Conservation (phyloP, 2,888 invertebrate genomes). For the Drosophila ezoana region DNA sequence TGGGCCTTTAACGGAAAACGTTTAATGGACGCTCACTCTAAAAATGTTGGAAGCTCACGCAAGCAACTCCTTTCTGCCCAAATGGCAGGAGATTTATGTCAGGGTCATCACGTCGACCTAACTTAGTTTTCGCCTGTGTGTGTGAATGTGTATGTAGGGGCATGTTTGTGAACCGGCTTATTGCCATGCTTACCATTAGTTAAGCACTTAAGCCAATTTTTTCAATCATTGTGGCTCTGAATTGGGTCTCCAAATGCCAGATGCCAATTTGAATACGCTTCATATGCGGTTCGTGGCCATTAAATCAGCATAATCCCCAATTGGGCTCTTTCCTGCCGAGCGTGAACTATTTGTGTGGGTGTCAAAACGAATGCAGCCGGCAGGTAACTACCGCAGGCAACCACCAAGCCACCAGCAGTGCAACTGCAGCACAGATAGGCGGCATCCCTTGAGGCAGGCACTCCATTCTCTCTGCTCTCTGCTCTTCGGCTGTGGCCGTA, state of each 20-base stretch:
- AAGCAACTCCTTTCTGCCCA: slow-evolving; percentile 25
- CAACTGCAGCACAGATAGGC: slow-evolving; percentile 17
- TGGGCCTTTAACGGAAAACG: slow-evolving; percentile 34
- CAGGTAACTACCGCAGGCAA: slow-evolving; percentile 17
- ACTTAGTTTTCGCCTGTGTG: slow-evolving; percentile 1
- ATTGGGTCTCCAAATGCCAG: slow-evolving; percentile 9
- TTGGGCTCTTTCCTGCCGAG: slow-evolving; percentile 8
- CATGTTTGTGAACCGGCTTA: slow-evolving; percentile 43
- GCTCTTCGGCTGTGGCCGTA: slow-evolving; percentile 30
- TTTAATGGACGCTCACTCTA: slow-evolving; percentile 46
- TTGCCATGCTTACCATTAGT: slow-evolving; percentile 61
- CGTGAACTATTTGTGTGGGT: slow-evolving; percentile 42
- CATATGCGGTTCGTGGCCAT: slow-evolving; percentile 14
- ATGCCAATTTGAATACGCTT: slow-evolving; percentile 45
- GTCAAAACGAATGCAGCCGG: slow-evolving; percentile 18
- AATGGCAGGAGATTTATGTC: slow-evolving; percentile 41
- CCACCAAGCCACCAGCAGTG: slow-evolving; percentile 12
- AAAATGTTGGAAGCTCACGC: slow-evolving; percentile 55
- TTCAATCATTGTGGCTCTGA: slow-evolving; percentile 45
- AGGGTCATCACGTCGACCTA: slow-evolving; percentile 10
- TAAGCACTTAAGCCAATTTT: slow-evolving; percentile 61
- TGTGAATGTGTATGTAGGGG: slow-evolving; percentile 2
- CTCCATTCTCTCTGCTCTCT: slow-evolving; percentile 5
- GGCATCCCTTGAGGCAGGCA: slow-evolving; percentile 6
- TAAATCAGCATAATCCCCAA: slow-evolving; percentile 35